Base-by-base conservation (phyloP, 1,140 invertebrate species). In the Aphelenchoides fujianensis region DNA sequence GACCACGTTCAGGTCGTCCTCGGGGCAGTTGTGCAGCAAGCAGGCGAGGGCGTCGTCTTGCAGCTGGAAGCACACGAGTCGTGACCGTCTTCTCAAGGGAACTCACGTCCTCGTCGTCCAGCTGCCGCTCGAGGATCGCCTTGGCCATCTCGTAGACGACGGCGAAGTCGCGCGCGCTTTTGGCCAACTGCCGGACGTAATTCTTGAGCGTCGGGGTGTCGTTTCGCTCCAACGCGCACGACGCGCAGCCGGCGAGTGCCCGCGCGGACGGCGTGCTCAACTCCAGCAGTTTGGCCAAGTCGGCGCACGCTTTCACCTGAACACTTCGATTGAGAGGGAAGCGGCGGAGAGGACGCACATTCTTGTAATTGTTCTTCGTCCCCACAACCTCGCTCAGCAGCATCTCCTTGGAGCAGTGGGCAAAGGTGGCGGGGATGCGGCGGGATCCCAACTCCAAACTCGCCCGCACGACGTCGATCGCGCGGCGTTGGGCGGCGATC, bases 21-120 rank as follows among this genome's bases (percentile, higher is more conserved):
- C 63, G 16, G 63, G 63, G 7, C 63, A 66, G 31, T 66, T 66
- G 36, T 66, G 63, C 19, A 66, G 37, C 36, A 66, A 66, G 31
- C 63, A 66, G 1, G 63, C 63, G 1, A 66, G 27, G 19, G 63
- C 63, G 53, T 66, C 63, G 27, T 64, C 1, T 16, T 37, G 16
- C 27, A 66, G 3, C 63, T 66, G 27, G 23, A 59, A 59, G 34
- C 55, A 30, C 19, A 7, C 34, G 5, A 59, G 12, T 59, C 5
- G 5, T 19, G 55, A 5, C 23, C 19, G 7, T 59, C 19, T 59
- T 59, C 12, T 59, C 5, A 7, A 48, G 41, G 27, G 19, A 66
- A 1, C 31, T 66, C 0, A 66, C 31, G 12, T 66, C 36, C 12
- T 35, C 32, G 23, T 59, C 55, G 55, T 59, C 55, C 23, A 23